Evolutionary conservation across 1,140 invertebrate species (phyloP).

Genomic region (Eumeta japonica): DNA sequence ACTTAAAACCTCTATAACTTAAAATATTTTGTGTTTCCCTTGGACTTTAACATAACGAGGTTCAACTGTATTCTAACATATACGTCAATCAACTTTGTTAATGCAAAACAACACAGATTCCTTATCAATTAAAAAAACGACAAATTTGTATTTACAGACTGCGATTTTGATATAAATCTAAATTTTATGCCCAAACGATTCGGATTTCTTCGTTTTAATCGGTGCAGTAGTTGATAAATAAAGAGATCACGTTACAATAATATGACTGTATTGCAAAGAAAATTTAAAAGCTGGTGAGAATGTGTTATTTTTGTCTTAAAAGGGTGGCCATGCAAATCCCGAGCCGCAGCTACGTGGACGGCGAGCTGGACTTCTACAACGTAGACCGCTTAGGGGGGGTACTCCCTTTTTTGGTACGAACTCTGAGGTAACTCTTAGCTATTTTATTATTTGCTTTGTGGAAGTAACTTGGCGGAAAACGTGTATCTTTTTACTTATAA

Average conservation of each 20-base stretch:
- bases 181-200: background rate
- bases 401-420: conserved; percentile 41
- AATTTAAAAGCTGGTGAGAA: background rate
- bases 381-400: conserved; percentile 46
- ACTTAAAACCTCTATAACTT: no score
- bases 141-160: no score
- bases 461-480: background rate
- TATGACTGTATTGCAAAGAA: background rate
- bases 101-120: no score
- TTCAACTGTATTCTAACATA: no score
- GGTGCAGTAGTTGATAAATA: background rate
- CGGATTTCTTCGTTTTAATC: background rate
- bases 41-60: no score
- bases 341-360: conserved; percentile 39
- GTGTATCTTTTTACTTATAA: no score
- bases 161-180: no score
- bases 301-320: conserved; percentile 12
- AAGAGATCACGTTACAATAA: background rate
- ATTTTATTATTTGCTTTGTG: conserved; percentile 7
- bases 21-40: no score
- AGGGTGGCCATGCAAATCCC: conserved; percentile 28
- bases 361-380: conserved; percentile 46
- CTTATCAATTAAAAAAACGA: no score
- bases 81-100: no score
- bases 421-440: conserved; percentile 24